Conservation (phyloP, 2,888 invertebrate species). For the Scaptomyza tumidula region DNA sequence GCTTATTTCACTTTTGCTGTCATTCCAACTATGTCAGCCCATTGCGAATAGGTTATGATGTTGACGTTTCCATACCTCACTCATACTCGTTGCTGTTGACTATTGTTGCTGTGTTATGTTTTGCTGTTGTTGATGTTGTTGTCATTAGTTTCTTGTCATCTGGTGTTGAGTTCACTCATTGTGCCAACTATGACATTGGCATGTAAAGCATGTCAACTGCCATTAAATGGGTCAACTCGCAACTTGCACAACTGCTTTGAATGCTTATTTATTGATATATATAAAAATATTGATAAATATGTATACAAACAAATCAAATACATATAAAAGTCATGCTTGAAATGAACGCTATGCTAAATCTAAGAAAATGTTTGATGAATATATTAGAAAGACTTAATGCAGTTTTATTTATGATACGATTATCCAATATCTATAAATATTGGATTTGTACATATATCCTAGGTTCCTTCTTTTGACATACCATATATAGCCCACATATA, state of each 20-base stretch:
- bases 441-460: background rate
- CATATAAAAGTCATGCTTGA: no score
- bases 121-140: background rate
- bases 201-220: constrained; percentile 33
- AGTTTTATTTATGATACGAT: background rate
- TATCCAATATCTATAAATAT: background rate
- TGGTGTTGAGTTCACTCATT: constrained; percentile 13
- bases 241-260: constrained; percentile 1
- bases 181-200: constrained; percentile 31
- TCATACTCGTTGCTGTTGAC: background rate
- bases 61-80: constrained; percentile 25
- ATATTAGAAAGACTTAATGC: background rate
- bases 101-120: constrained; percentile 6
- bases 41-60: constrained; percentile 34
- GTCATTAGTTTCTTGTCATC: constrained; percentile 15
- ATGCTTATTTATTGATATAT: background rate
- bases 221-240: constrained; percentile 43
- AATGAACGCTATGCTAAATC: background rate
- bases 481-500: background rate
- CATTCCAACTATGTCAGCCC: constrained; percentile 10
- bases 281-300: background rate
- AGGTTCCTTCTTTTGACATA: no score
- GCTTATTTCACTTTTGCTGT: constrained; percentile 38
- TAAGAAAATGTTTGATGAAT: background rate
- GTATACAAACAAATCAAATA: background rate